Evolutionary conservation across 2,113 vertebrate genomes (phyloP), one percentile per base, ranked within the genome.

Genomic region (Camelus dromedarius): DNA sequence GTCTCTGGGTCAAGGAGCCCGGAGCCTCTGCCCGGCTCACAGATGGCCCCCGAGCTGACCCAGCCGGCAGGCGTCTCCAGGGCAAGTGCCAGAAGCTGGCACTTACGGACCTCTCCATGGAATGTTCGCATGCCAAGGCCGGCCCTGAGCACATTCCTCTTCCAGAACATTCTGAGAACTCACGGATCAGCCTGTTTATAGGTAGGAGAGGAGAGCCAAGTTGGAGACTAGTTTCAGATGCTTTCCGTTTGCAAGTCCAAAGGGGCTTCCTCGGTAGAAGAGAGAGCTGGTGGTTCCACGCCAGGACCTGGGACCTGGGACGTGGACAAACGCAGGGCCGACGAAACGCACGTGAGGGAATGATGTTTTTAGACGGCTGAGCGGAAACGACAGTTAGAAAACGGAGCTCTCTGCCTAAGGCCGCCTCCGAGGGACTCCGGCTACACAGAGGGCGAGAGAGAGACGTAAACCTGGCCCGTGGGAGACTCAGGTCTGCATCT

Each of bases 161-260:
- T 80, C 97, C 75, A 97, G 97, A 98, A 98, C 97, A 97, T 97
- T 91, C 96, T 87, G 97, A 98, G 97, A 98, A 96, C 97, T 96
- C 98, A 97, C 38, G 90, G 96, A 72, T 81, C 92, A 80, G 96
- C 95, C 83, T 98, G 98, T 98, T 98, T 98, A 98, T 98, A 97
- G 97, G 97, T 97, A 46, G 72, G 94, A 92, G 75, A 93, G 11
- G 18, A 19, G 75, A 92, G 98, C 97, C 98, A 98, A 96, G 93
- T 38, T 93, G 97, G 98, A 97, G 90, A 89, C 97, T 94, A 95
- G 95, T 86, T 97, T 97, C 98, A 97, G 97, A 98, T 93, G 98
- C 97, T 98, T 98, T 89, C 79, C 84, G 96, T 98, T 96, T 96
- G 81, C 91, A 87, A 93, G 95, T 91, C 97, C 90, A 77, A 91